A percentile compares a stretch with the other conserved stretches of the same genome.
phyloP scores from a whole-genome alignment of 2,888 invertebrate genomes.

The Campoletis raptor region DNA sequence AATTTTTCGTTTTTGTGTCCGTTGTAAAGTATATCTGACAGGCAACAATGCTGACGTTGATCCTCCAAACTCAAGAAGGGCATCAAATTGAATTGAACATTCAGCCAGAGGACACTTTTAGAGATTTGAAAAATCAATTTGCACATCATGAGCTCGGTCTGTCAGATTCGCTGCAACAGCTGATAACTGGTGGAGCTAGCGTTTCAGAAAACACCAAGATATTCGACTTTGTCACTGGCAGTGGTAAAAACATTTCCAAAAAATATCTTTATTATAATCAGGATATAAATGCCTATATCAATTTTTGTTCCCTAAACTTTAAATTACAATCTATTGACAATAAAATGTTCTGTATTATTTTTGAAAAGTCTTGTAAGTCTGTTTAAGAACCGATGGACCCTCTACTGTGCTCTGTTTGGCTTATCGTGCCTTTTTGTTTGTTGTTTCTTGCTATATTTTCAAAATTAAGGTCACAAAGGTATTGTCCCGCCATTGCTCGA shows the following conservation, averaged over 20 bases:
- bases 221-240: constrained; percentile 65
- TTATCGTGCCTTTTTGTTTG: no score
- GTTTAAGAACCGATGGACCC: no score
- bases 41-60: constrained; percentile 66
- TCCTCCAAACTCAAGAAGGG: constrained; percentile 68
- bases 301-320: no score
- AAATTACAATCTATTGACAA: no score
- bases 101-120: constrained; percentile 67
- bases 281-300: no score
- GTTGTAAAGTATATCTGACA: constrained; percentile 1
- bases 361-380: no score
- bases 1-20: not conserved
- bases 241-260: constrained; percentile 50
- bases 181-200: constrained; percentile 66
- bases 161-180: constrained; percentile 59
- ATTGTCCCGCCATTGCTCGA: no score
- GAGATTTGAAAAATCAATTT: constrained; percentile 66
- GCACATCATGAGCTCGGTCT: constrained; percentile 54
- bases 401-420: no score
- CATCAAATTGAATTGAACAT: constrained; percentile 67
- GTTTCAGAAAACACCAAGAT: constrained; percentile 65
- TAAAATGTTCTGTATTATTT: no score
- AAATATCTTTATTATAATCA: not conserved
- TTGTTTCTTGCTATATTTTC: no score
- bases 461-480: no score